Evolutionary conservation across 2,797 vertebrate species (phyloP), one percentile per base, ranked within the genome.

Genomic region (Centroberyx gerrardi): DNA sequence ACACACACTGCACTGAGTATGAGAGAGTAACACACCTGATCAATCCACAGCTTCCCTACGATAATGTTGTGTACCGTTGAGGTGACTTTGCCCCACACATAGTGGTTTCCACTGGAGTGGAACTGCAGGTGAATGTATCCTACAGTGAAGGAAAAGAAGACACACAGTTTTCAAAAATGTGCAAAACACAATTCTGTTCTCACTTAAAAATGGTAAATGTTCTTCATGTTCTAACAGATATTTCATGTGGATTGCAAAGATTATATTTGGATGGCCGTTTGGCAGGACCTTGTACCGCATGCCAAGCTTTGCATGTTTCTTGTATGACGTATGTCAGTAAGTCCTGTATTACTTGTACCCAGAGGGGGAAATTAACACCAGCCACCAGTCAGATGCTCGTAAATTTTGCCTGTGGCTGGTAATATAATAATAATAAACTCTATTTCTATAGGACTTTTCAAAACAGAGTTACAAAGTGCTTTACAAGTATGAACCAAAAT

Each of bases 11-110:
- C 17, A 18, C 17, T 0, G 40, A 53, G 12, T 5, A 53, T 12
- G 31, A 49, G 4, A 55, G 27, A 56, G 10, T 7, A 65, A 79
- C 95, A 48, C 27, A 98, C 98, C 96, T 99, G 98, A 91, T 99
- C 98, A 0, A 99, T 98, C 98, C 98, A 99, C 49, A 99, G 96
- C 81, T 98, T 99, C 79, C 98, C 98, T 67, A 99, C 97, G 0
- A 98, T 99, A 90, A 99, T 99, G 90, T 99, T 99, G 88, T 99
- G 98, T 66, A 99, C 98, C 0, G 98, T 99, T 4, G 97, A 99
- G 12, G 97, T 99, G 88, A 98, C 97, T 87, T 99, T 99, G 80
- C 96, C 97, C 98, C 98, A 99, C 71, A 98, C 94, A 0, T 99
- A 99, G 90, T 96, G 97, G 82, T 97, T 97, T 52, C 97, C 97